These are phyloP conservation scores for Acanthurus tractus DNA, from an alignment of 2,797 vertebrate genomes.

Conservation along the genomic window DNA sequence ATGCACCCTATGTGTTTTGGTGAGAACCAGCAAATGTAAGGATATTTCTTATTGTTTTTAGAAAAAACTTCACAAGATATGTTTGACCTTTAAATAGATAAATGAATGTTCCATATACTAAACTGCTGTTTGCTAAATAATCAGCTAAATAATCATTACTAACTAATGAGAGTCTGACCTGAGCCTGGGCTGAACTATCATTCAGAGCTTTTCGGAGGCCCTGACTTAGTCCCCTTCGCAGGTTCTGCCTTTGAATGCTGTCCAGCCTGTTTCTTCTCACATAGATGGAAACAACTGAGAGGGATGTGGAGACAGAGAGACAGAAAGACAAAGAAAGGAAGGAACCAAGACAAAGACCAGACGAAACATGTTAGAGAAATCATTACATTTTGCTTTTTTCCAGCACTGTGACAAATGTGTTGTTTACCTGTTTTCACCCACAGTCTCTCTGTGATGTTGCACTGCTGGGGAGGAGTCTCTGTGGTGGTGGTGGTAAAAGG, in stretches of 20 bases:
- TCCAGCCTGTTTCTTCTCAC: conserved; percentile 91
- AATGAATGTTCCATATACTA: background rate
- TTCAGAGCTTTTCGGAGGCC: conserved; percentile 92
- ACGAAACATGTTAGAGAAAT: conserved; percentile 29
- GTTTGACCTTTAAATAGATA: background rate
- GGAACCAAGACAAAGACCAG: conserved; percentile 19
- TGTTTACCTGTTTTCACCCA: conserved; percentile 94
- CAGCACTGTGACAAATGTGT: background rate
- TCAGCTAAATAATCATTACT: conserved; percentile 8
- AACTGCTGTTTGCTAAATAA: conserved; percentile 1
- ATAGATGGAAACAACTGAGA: conserved; percentile 92
- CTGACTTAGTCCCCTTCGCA: conserved; percentile 92
- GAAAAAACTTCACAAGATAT: background rate
- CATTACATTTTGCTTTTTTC: no score
- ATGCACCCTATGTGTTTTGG: background rate
- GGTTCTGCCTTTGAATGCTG: conserved; percentile 89
- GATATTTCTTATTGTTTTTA: background rate
- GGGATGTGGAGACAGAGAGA: conserved; percentile 40
- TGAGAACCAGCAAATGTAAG: background rate
- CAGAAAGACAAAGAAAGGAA: conserved; percentile 30
- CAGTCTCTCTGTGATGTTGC: conserved; percentile 92
- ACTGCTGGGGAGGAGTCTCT: conserved; percentile 88
- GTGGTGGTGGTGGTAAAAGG: conserved; percentile 86
- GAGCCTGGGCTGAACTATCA: conserved; percentile 87
- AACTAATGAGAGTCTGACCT: conserved; percentile 83